Evolutionary conservation across 2,113 vertebrate species (phyloP).

Genomic region (Pluvianellus socialis): DNA sequence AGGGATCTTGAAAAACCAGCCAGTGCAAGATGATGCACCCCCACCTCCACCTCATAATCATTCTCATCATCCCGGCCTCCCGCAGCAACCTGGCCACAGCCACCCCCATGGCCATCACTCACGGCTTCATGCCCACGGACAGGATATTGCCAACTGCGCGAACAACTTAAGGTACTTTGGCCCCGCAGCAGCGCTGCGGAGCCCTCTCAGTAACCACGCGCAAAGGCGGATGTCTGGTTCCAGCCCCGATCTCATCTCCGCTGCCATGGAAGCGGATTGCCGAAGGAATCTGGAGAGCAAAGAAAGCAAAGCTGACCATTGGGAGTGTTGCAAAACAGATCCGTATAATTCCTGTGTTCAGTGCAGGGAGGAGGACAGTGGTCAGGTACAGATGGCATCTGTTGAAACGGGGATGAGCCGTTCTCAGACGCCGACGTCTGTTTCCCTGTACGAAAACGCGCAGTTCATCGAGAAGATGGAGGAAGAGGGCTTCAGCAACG

Average conservation of each 20-base stretch:
- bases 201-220: slow-evolving; percentile 92
- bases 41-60: slow-evolving; percentile 32
- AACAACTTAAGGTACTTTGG: slow-evolving; percentile 97
- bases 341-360: slow-evolving; percentile 83
- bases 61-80: slow-evolving; percentile 36
- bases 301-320: slow-evolving; percentile 55
- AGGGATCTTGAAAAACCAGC: slow-evolving; percentile 80
- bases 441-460: slow-evolving; percentile 58
- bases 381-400: background rate
- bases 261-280: slow-evolving; percentile 83
- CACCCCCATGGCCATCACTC: slow-evolving; percentile 63
- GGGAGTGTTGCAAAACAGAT: slow-evolving; percentile 84
- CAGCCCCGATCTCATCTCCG: slow-evolving; percentile 92
- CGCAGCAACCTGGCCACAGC: slow-evolving; percentile 50
- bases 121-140: slow-evolving; percentile 79
- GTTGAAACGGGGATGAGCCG: slow-evolving; percentile 24
- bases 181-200: slow-evolving; percentile 90
- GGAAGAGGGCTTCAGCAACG: slow-evolving; percentile 48
- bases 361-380: slow-evolving; percentile 70
- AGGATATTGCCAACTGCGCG: slow-evolving; percentile 89
- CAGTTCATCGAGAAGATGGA: slow-evolving; percentile 57
- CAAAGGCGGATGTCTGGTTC: slow-evolving; percentile 87
- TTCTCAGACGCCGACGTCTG: slow-evolving; percentile 72
- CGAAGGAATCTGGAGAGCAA: slow-evolving; percentile 71
- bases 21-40: slow-evolving; percentile 69